A percentile compares a stretch with the other conserved stretches of the same genome.
Evolutionary conservation across 1,140 invertebrate genomes (phyloP).

Genomic region (Lepidurus couesii): DNA sequence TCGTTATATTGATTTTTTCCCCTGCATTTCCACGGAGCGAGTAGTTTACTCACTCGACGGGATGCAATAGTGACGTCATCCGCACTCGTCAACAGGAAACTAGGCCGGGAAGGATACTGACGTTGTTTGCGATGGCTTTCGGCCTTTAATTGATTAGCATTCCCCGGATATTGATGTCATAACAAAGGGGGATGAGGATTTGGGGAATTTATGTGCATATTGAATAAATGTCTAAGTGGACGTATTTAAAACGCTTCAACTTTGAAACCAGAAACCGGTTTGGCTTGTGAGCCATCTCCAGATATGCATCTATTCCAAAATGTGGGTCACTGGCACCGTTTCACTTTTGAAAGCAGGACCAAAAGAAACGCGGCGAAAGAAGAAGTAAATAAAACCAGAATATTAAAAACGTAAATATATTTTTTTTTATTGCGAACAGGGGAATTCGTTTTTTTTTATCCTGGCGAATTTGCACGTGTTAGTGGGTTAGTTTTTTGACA

Average conservation of each 20-base stretch:
- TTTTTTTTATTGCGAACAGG: not conserved
- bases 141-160: no score
- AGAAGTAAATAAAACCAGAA: not conserved
- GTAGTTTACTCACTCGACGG: not conserved
- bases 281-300: not conserved
- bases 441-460: not conserved
- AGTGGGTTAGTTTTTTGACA: not conserved
- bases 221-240: no score
- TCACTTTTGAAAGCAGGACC: not conserved
- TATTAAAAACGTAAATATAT: not conserved
- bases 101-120: not conserved
- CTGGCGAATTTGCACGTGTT: not conserved
- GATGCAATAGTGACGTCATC: not conserved
- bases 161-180: no score
- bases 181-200: no score
- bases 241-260: not conserved
- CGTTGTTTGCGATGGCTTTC: no score
- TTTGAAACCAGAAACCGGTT: not conserved
- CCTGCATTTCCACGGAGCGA: not conserved
- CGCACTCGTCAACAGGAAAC: not conserved
- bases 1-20: not conserved
- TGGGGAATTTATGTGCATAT: no score
- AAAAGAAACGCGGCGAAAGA: not conserved
- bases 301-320: not conserved
- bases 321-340: slow-evolving; percentile 10